Base-by-base conservation (phyloP, 2,888 invertebrate genomes). In the Diadegma fenestrale region DNA sequence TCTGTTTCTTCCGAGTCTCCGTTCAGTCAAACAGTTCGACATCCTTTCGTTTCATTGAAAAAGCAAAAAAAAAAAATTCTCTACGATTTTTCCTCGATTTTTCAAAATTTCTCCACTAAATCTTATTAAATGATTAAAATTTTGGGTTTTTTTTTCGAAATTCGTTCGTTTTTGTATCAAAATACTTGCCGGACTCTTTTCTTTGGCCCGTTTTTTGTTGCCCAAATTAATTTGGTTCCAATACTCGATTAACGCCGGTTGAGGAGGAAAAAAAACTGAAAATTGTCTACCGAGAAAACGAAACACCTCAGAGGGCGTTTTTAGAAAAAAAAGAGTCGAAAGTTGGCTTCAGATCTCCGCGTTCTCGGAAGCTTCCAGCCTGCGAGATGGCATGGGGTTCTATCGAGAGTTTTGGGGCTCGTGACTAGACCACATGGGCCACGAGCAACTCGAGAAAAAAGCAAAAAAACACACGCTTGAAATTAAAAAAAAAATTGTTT, bases 321-420 rank as follows among this genome's bases (percentile, higher is more conserved):
- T 26, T 26, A 14, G 6, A 26, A 14, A 58, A 26, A 12, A 54
- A 54, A 6, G 10, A 5, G 7, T 54, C 22, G 22, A 54, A 12
- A 54, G 22, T 3, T 58, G 14, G 26, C 26, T 58, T 14, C 26
- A n/a, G n/a, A 14, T 26, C 54, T 51, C 22, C 41, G n/a, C 80
- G 86, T 91, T 91, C 91, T 90, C 89, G 88, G 91, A 91, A 91
- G 89, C 14, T 22, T 22, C 87, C 88, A 79, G 84, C 78, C 19
- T 41, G 41, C 22, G 58, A 30, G 37, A 41, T 33, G 41, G 37
- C 41, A 26, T 22, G 17, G 41, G 61, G 12, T 12, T 30, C 63
- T 22, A 72, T 54, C 72, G 72, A 19, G 33, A 58, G 58, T 58
- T 58, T 5, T 14, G 64, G 22, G 33, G 54, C 77, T 77, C 76